Conservation (phyloP, 2,888 invertebrate species). For the Itoplectis maculator region DNA sequence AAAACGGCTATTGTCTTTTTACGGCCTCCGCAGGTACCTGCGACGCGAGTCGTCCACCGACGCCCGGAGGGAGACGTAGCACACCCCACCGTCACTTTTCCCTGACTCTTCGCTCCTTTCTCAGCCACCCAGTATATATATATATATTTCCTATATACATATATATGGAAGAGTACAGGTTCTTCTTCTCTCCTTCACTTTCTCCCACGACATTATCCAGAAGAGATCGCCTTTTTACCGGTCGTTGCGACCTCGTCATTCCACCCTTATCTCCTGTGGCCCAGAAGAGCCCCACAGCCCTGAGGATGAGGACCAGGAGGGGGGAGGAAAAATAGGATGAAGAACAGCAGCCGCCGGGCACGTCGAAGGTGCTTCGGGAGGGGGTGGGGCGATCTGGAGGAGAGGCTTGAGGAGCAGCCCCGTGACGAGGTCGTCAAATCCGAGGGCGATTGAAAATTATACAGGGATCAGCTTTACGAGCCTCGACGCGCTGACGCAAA, state of each 20-base stretch:
- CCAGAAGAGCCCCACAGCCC: conserved; percentile 63
- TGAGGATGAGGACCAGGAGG: conserved; percentile 68
- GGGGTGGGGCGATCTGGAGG: too few species aligned
- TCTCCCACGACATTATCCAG: conserved; percentile 79
- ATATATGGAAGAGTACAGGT: conserved; percentile 66
- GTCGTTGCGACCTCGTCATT: conserved; percentile 85
- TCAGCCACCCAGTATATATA: background rate
- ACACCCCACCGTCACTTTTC: conserved; percentile 52
- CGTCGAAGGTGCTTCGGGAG: conserved; percentile 58
- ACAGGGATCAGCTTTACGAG: conserved; percentile 84
- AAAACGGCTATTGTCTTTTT: conserved; percentile 83
- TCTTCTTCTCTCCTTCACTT: conserved; percentile 58
- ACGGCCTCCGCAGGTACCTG: conserved; percentile 79
- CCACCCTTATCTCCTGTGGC: conserved; percentile 81
- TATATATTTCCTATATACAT: too few species aligned
- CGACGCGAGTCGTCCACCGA: conserved; percentile 68
- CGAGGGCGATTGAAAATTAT: conserved; percentile 84
- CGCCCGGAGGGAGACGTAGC: conserved; percentile 68
- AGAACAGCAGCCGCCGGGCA: conserved; percentile 62
- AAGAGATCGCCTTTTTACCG: conserved; percentile 84
- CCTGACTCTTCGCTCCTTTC: conserved; percentile 25
- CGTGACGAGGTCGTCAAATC: conserved; percentile 84
- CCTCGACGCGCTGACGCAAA: conserved; percentile 76
- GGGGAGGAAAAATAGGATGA: conserved; percentile 49
- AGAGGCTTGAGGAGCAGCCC: too few species aligned